Evolutionary conservation across 1,140 invertebrate genomes (phyloP).

Genomic region (Tribolium castaneum): DNA sequence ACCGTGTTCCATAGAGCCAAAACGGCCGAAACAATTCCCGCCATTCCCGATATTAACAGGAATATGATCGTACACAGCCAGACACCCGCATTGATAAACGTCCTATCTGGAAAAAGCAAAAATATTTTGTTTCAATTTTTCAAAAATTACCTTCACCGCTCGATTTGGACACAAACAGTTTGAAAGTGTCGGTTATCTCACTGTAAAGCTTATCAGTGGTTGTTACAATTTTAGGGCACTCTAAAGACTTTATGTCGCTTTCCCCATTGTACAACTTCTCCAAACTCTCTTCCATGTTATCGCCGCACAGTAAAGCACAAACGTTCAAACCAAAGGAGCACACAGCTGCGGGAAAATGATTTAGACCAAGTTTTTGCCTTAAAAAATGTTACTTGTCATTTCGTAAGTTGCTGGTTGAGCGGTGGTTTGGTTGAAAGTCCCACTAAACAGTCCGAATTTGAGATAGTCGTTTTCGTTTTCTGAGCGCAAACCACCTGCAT

Average conservation of each 20-base stretch:
- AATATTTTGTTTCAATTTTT: not conserved
- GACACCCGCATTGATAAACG: constrained; percentile 56
- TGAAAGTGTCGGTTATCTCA: not conserved
- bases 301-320: constrained; percentile 45
- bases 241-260: not conserved
- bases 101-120: constrained; percentile 17
- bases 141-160: not conserved
- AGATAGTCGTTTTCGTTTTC: not conserved
- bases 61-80: constrained; percentile 55
- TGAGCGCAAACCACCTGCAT: not conserved
- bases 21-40: constrained; percentile 48
- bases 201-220: not conserved
- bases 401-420: not conserved
- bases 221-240: not conserved
- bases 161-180: not conserved
- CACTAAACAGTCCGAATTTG: constrained; percentile 5
- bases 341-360: constrained; percentile 37
- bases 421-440: not conserved
- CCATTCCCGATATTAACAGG: constrained; percentile 48
- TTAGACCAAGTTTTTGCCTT: not conserved
- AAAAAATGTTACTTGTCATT: constrained; percentile 1
- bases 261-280: not conserved
- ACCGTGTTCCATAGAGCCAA: constrained; percentile 55
- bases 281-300: not conserved
- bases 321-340: constrained; percentile 44